Evolutionary conservation across 2,888 invertebrate genomes (phyloP).

Genomic region (Blastobasis lacticolella): DNA sequence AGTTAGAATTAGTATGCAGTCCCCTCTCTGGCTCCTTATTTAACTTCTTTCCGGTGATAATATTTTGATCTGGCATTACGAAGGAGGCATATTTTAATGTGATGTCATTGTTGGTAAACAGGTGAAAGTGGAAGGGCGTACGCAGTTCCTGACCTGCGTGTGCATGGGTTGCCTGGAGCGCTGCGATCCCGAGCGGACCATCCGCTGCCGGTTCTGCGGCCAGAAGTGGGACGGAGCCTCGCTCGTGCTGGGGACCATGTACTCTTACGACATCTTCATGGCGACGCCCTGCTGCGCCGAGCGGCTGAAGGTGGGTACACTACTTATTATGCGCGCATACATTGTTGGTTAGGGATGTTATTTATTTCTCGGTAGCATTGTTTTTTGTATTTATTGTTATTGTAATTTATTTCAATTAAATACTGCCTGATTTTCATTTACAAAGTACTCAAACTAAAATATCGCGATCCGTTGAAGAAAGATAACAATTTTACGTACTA

Average conservation of each 20-base stretch:
- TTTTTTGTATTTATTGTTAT: no score
- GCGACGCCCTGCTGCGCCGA: slow-evolving; percentile 97
- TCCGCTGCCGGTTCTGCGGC: slow-evolving; percentile 89
- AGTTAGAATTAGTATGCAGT: slow-evolving; percentile 44
- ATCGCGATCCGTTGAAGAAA: no score
- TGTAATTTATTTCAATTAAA: no score
- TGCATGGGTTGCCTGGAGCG: slow-evolving; percentile 96
- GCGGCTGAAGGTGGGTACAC: slow-evolving; percentile 83
- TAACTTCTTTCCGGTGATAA: background rate
- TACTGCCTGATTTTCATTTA: no score
- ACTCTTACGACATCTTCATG: slow-evolving; percentile 98
- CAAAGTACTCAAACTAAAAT: no score
- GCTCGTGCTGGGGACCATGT: slow-evolving; percentile 96
- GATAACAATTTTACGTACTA: no score
- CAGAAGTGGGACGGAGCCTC: slow-evolving; percentile 95
- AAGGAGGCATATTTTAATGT: background rate
- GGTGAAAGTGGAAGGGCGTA: slow-evolving; percentile 93
- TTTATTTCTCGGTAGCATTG: no score
- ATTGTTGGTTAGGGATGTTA: background rate
- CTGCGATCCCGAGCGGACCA: slow-evolving; percentile 81
- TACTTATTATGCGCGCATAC: background rate
- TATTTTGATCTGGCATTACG: background rate
- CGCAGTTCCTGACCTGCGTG: slow-evolving; percentile 92
- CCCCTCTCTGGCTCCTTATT: slow-evolving; percentile 6
- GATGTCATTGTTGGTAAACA: slow-evolving; percentile 41